Conservation (phyloP, 2,113 vertebrate species). For the Prunella himalayana region DNA sequence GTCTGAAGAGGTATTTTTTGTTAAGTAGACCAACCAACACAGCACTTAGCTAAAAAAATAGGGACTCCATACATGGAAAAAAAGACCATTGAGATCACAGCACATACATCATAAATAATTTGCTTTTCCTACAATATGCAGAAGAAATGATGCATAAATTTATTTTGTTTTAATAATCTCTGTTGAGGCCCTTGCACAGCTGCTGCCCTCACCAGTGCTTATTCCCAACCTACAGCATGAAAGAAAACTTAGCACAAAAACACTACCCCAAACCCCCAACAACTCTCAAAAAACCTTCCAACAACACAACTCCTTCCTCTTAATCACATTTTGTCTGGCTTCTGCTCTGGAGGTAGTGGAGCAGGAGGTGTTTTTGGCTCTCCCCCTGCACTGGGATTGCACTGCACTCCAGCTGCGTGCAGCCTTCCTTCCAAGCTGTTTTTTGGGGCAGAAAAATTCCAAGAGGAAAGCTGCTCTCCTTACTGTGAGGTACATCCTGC, state of each 20-base stretch:
- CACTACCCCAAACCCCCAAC: neutral
- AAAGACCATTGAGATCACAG: neutral
- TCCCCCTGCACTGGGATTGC: accelerated
- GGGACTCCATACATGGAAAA: neutral
- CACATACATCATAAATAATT: neutral
- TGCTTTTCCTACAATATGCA: neutral
- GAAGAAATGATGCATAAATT: neutral
- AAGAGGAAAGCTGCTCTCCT: neutral
- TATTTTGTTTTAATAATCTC: neutral
- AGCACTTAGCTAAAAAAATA: neutral
- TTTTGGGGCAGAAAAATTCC: neutral
- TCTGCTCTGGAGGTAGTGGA: too few species aligned
- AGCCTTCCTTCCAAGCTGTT: neutral
- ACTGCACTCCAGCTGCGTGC: accelerated
- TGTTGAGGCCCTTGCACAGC: neutral
- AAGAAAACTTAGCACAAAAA: too few species aligned
- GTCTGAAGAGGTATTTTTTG: neutral
- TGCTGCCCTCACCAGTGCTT: neutral
- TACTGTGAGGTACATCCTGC: neutral
- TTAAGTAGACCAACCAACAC: neutral
- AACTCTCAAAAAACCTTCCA: too few species aligned
- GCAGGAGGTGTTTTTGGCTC: neutral
- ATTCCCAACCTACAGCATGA: neutral
- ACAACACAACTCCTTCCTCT: neutral
- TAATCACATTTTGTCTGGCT: accelerated